Evolutionary conservation across 2,888 invertebrate species (phyloP), one percentile per base, ranked within the genome.

Genomic region (Ceratothoa steindachneri): DNA sequence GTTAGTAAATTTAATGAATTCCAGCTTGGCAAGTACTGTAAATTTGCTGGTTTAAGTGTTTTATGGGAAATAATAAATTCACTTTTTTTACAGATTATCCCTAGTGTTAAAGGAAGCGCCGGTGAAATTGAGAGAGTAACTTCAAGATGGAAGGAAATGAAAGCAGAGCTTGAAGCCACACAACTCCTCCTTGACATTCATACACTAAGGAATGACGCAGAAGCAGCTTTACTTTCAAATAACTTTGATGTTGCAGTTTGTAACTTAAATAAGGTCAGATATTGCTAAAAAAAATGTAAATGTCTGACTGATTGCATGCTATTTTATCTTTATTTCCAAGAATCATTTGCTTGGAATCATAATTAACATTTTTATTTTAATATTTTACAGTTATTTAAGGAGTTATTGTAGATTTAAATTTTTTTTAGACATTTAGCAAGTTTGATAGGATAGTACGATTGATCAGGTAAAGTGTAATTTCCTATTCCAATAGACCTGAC

Each of bases 101-200:
- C 60, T 22, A 60, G 60, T 60, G 27, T 60, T 60, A 24, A 60
- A 60, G 60, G 60, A 7, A 60, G 60, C 24, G 60, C 60, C n/a
- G 24, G 60, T 60, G 60, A 60, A 24, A 60, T 60, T 24, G 60
- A 60, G 24, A 60, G 22, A 60, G 24, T 60, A 2, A 60, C 60
- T 22, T 24, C 24, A n/a, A n/a, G 60, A 3, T 60, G 2, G 60
- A 7, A 60, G 22, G 22, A 7, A 60, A 60, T 4, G 19, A 4
- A 60, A 24, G 60, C 19, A 7, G 60, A 60, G 60, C 60, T 60
- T 24, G 22, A 24, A 24, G 60, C 27, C 24, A 60, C 60, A 60
- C 60, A 60, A 24, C 19, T 60, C 12, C 27, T 60, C 12, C 60
- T 60, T 24, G 60, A 60, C 24, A 24, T 60, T 60, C 60, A 60